Conservation (phyloP, 2,888 invertebrate genomes). For the Mellilla xanthometata region DNA sequence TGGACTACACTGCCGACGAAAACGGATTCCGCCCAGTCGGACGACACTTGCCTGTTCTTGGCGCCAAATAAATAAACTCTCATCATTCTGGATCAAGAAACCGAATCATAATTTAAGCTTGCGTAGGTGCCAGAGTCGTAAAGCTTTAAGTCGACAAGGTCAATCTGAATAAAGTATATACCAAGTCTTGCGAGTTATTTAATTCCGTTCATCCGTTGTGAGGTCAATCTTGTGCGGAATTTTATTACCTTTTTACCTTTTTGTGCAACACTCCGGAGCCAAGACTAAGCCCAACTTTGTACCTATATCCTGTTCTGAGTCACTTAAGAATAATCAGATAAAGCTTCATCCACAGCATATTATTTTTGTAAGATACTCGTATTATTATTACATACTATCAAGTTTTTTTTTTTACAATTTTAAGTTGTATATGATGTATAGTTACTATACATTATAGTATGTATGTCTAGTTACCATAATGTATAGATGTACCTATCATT, state of each 20-base stretch:
- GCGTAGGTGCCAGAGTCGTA: too few relatives aligned
- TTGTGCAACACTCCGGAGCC: slow-evolving; percentile 3
- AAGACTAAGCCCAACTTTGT: not conserved
- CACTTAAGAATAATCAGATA: slow-evolving; percentile 24
- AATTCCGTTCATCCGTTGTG: slow-evolving; percentile 11
- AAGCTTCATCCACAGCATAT: slow-evolving; percentile 11
- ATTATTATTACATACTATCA: too few relatives aligned
- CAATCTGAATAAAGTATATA: slow-evolving; percentile 12
- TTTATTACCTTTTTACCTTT: slow-evolving; percentile 17
- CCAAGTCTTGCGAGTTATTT: slow-evolving; percentile 2
- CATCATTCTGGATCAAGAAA: too few relatives aligned
- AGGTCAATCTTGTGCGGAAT: slow-evolving; percentile 20
- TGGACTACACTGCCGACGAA: slow-evolving; percentile 84
- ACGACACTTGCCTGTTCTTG: slow-evolving; percentile 69
- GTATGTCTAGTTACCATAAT: too few relatives aligned
- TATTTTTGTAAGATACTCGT: slow-evolving; percentile 7
- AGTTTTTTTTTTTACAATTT: too few relatives aligned
- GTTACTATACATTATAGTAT: too few relatives aligned
- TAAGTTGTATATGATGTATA: too few relatives aligned
- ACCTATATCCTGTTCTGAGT: slow-evolving; percentile 23
- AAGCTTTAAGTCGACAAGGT: not conserved
- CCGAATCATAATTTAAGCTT: too few relatives aligned
- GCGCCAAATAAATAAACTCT: slow-evolving; percentile 19
- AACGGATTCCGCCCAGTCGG: slow-evolving; percentile 81
- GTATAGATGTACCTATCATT: too few relatives aligned